Conservation (phyloP, 2,797 vertebrate species). For the Tenualosa thibaudeaui region DNA sequence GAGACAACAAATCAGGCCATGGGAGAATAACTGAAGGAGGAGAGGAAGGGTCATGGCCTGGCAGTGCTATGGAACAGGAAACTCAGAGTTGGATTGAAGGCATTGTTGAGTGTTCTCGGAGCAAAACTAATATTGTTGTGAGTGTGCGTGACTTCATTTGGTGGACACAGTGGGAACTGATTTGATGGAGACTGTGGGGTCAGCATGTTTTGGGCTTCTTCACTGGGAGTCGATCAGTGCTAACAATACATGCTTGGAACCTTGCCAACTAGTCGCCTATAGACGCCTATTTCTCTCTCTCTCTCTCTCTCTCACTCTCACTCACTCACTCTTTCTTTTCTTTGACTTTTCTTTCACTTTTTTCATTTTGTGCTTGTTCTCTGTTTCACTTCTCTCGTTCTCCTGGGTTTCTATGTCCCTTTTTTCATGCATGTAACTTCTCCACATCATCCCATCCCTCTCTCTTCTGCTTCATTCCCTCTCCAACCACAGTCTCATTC, state of each 20-base stretch:
- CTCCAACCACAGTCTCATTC: not conserved
- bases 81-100: not conserved
- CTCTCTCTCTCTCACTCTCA: not conserved
- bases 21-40: not conserved
- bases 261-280: not conserved
- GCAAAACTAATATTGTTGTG: not conserved
- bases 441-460: not conserved
- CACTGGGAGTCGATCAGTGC: no score
- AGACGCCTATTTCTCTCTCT: not conserved
- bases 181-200: no score
- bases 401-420: not conserved
- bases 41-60: not conserved
- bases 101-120: not conserved
- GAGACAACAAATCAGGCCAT: not conserved
- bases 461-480: not conserved
- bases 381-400: not conserved
- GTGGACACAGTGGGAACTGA: not conserved
- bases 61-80: not conserved
- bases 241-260: not conserved
- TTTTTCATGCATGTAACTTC: slow-evolving; percentile 1
- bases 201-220: no score
- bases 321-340: not conserved
- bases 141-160: not conserved
- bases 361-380: not conserved
- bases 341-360: not conserved